Conservation (phyloP, 30 jellyfish, hydroid and myxozoan genomes). For the Turritopsis dohrnii region DNA sequence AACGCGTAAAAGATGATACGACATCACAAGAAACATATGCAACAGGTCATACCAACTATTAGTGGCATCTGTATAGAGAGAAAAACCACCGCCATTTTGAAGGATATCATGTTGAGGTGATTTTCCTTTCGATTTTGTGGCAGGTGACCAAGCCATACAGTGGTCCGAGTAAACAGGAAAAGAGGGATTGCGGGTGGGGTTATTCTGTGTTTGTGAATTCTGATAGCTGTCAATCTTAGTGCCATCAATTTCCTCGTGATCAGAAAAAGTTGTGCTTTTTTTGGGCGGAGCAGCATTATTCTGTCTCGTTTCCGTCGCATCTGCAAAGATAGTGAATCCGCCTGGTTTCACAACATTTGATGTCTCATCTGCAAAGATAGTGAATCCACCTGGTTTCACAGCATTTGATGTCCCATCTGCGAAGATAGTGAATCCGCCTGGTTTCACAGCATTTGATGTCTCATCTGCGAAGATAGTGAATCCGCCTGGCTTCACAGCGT, state of each 20-base stretch:
- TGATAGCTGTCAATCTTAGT: background rate
- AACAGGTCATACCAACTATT: background rate
- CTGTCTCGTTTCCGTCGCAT: background rate
- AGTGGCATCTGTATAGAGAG: background rate
- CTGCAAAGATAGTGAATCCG: background rate
- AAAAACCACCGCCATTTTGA: background rate
- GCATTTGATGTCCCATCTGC: too few species aligned
- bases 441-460: too few species aligned
- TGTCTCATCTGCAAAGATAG: background rate
- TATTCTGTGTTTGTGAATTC: background rate
- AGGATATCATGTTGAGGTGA: too few species aligned
- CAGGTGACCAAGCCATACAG: background rate
- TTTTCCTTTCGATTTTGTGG: background rate
- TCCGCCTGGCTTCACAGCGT: too few species aligned
- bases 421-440: too few species aligned
- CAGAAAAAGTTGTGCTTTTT: too few species aligned
- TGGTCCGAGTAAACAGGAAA: background rate
- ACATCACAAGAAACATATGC: background rate
- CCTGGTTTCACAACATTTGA: background rate
- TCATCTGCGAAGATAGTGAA: too few species aligned
- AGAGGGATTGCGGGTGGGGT: background rate
- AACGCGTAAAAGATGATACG: background rate
- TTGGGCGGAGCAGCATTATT: too few species aligned
- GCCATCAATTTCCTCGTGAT: too few species aligned
- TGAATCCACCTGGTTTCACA: background rate